Evolutionary conservation across 2,797 vertebrate species (phyloP).

Genomic region (Selene dorsalis): DNA sequence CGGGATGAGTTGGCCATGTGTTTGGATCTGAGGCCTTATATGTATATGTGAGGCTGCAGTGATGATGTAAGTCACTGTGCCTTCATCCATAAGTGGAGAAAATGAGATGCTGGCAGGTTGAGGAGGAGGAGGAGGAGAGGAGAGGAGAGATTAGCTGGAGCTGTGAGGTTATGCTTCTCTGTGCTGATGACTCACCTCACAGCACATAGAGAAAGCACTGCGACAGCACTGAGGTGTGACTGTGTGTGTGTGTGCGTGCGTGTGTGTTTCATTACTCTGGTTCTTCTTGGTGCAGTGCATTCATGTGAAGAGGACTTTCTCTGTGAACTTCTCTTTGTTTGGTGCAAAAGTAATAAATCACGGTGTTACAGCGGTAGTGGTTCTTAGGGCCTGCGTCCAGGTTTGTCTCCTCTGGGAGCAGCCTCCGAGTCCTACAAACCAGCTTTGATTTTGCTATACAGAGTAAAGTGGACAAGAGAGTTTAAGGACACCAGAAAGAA

Average conservation of each 20-base stretch:
- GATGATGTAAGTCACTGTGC: constrained; percentile 71
- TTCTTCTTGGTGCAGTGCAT: constrained; percentile 83
- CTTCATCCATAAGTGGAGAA: constrained; percentile 78
- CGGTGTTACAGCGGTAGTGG: constrained; percentile 71
- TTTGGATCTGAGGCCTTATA: constrained; percentile 61
- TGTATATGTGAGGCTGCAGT: constrained; percentile 61
- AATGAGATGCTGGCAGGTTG: constrained; percentile 79
- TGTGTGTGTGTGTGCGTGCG: constrained; percentile 48
- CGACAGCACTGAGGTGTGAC: constrained; percentile 83
- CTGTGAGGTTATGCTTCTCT: constrained; percentile 77
- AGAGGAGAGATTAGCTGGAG: constrained; percentile 75
- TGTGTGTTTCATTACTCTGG: constrained; percentile 72
- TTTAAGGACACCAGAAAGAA: constrained; percentile 80
- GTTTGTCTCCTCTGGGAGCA: constrained; percentile 77
- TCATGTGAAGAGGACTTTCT: constrained; percentile 82
- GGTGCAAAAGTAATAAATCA: constrained; percentile 85
- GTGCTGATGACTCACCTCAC: constrained; percentile 86
- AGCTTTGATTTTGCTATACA: constrained; percentile 72
- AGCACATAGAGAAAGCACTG: constrained; percentile 82
- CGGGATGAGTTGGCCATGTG: constrained; percentile 23
- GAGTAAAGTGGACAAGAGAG: constrained; percentile 72
- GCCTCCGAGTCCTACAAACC: constrained; percentile 78
- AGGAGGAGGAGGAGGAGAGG: constrained; percentile 53
- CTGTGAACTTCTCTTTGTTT: constrained; percentile 81
- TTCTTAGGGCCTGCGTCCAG: constrained; percentile 79